phyloP scores from a whole-genome alignment of 2,113 vertebrate species.

The Semnornis frantzii region DNA sequence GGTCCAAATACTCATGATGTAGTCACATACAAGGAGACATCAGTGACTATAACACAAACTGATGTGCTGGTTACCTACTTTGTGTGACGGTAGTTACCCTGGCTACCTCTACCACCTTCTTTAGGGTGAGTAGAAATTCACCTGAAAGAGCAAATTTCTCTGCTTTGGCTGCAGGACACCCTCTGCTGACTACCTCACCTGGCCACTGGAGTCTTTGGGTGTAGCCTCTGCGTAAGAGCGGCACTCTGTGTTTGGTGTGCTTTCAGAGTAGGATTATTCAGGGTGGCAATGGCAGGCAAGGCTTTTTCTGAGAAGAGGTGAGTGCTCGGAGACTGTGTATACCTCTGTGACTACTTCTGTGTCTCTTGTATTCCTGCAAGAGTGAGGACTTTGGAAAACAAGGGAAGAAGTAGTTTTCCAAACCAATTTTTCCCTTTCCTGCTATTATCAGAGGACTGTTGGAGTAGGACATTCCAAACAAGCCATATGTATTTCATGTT shows the following conservation, averaged over 20 bases:
- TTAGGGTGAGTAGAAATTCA: not conserved
- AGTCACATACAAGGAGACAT: not conserved
- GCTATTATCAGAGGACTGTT: rapidly evolving
- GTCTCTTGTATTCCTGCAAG: not conserved
- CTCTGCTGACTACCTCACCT: too few species aligned
- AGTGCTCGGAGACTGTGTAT: not conserved
- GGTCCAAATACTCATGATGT: not conserved
- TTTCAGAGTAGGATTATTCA: not conserved
- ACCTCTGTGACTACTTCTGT: rapidly evolving
- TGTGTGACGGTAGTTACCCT: not conserved
- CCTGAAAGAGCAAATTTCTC: not conserved
- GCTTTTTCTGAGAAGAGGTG: not conserved
- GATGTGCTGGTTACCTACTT: not conserved
- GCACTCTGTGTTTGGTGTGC: not conserved
- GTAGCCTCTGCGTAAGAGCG: not conserved
- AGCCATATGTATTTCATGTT: not conserved
- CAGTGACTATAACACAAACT: not conserved
- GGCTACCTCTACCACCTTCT: not conserved
- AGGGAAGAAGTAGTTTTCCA: rapidly evolving
- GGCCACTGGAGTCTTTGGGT: not conserved
- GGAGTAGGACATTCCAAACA: not conserved
- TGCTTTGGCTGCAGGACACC: not conserved
- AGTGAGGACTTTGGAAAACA: not conserved
- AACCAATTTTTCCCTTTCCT: not conserved
- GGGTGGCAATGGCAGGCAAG: not conserved